These are phyloP conservation scores for Sminthopsis crassicaudata DNA, from an alignment of 2,113 vertebrate genomes.

Conservation along the genomic window DNA sequence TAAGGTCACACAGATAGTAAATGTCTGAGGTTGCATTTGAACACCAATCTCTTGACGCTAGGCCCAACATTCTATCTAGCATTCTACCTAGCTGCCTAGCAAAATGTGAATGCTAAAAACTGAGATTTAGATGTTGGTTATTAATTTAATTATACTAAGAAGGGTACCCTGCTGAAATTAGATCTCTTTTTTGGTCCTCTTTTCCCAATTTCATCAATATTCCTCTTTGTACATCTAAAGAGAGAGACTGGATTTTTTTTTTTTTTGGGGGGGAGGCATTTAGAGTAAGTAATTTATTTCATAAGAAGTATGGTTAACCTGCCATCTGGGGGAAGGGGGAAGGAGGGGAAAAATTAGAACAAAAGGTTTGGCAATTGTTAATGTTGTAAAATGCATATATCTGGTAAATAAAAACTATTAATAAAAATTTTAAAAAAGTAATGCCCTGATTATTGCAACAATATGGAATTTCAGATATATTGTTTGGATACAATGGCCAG, in stretches of 20 bases:
- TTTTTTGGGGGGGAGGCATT: not conserved
- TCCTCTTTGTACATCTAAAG: not conserved
- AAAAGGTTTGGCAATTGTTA: too few relatives aligned
- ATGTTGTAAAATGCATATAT: too few relatives aligned
- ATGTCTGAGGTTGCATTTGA: not conserved
- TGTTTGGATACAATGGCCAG: not conserved
- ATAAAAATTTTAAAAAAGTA: too few relatives aligned
- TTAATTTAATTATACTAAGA: not conserved
- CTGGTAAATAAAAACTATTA: too few relatives aligned
- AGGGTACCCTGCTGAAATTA: not conserved
- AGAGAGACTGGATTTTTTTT: not conserved
- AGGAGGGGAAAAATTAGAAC: too few relatives aligned
- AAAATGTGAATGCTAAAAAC: not conserved
- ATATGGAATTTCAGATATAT: not conserved
- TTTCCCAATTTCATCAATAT: not conserved
- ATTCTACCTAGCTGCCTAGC: not conserved
- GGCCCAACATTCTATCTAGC: not conserved
- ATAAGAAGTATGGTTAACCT: too few relatives aligned
- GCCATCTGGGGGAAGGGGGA: too few relatives aligned
- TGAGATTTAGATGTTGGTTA: not conserved
- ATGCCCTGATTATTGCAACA: not conserved
- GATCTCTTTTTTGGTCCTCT: not conserved
- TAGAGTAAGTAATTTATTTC: not conserved
- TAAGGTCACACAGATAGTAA: not conserved
- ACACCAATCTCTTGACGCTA: not conserved